Base-by-base conservation (phyloP, 2,797 vertebrate genomes). In the Gastrophryne carolinensis region DNA sequence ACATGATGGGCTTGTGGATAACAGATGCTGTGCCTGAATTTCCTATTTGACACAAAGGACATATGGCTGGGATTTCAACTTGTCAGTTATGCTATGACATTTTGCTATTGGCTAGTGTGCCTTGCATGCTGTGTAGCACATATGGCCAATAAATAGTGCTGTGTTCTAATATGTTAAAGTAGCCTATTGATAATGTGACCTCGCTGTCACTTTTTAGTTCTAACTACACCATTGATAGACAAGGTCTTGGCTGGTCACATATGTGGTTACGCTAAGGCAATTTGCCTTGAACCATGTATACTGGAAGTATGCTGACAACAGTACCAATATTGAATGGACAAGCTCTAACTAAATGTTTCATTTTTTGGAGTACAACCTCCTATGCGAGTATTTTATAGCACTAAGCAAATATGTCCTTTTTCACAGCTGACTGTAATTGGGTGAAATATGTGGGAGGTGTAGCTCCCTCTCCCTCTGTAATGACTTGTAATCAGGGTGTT, bases 401-500 rank as follows among this genome's bases (percentile, higher is more conserved):
- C n/a, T n/a, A n/a, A n/a, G n/a, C n/a, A n/a, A n/a, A n/a, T n/a
- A n/a, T n/a, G n/a, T n/a, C n/a, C n/a, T n/a, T n/a, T n/a, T n/a
- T n/a, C n/a, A n/a, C n/a, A 54, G 3, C 24, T 29, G 1, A 29
- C 23, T 54, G 7, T 32, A 21, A 24, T 5, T 27, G 6, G 17
- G 8, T 26, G 21, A 41, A 54, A 17, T 57, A 64, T 64, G 27
- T 49, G 5, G 27, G 37, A 37, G n/a, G 12, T 13, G 65, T 52
- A 23, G 4, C 23, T 27, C 24, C 4, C n/a, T 29, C 34, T 64
- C 13, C 21, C 7, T 27, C 8, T 41, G 11, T 27, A 65, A 58
- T 78, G 30, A 78, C 58, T 65, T 35, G 13, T 15, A 58, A 32
- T 13, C 29, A 27, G 23, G n/a, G n/a, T 19, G 24, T 58, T 30